Conservation (phyloP, 92 coral and sea anemone species). For the Siderastrea siderea region DNA sequence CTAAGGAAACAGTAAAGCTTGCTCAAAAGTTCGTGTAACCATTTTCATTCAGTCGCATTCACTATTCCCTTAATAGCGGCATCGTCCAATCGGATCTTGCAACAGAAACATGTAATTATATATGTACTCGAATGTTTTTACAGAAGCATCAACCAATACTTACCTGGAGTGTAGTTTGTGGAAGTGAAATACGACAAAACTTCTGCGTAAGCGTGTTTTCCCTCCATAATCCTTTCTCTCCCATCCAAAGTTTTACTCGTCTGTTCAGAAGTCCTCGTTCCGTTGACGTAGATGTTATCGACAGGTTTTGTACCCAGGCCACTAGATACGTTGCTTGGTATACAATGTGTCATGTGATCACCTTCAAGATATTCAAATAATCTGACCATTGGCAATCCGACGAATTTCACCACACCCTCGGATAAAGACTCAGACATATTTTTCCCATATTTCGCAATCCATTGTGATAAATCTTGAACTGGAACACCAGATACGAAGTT, state of each 20-base stretch:
- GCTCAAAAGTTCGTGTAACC: too few species aligned
- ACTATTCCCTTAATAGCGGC: too few species aligned
- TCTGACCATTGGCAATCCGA: conserved; percentile 63
- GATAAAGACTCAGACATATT: conserved; percentile 38
- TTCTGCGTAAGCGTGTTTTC: conserved; percentile 51
- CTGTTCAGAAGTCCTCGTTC: conserved; percentile 51
- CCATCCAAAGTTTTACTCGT: conserved; percentile 45
- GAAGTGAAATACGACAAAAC: conserved; percentile 69
- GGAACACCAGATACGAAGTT: not conserved
- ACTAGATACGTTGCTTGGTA: conserved; percentile 58
- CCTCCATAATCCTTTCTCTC: conserved; percentile 60
- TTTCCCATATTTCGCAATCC: conserved; percentile 44
- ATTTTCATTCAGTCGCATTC: too few species aligned
- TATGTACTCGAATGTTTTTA: not conserved
- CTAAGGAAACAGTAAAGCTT: too few species aligned
- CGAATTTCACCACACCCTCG: conserved; percentile 32
- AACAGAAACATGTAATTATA: not conserved
- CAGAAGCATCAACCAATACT: not conserved
- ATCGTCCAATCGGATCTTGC: not conserved
- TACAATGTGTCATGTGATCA: conserved; percentile 56
- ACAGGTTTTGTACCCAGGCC: conserved; percentile 76
- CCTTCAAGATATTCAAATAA: conserved; percentile 61
- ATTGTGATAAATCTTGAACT: conserved; percentile 11
- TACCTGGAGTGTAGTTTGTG: conserved; percentile 66
- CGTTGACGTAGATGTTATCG: conserved; percentile 54